These are phyloP conservation scores for Tetanocera ferruginea DNA, from an alignment of 2,888 invertebrate species.

Conservation along the genomic window DNA sequence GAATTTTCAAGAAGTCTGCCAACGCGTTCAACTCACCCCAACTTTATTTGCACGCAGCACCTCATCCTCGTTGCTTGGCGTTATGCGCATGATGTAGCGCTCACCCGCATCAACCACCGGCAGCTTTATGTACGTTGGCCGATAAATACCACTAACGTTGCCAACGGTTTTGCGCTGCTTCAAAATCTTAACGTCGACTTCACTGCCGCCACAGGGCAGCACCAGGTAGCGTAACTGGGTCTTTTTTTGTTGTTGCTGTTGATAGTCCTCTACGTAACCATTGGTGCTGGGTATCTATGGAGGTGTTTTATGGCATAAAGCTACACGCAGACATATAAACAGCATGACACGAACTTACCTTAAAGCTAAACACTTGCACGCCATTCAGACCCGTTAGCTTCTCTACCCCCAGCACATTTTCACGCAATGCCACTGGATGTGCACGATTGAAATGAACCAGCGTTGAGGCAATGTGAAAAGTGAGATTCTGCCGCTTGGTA, in stretches of 20 bases:
- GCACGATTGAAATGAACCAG: slow-evolving; percentile 67
- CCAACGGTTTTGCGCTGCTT: slow-evolving; percentile 67
- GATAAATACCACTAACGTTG: slow-evolving; percentile 67
- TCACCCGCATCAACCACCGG: slow-evolving; percentile 64
- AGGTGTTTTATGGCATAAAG: neutral
- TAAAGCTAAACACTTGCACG: slow-evolving; percentile 73
- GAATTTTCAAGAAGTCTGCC: neutral
- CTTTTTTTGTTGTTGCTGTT: neutral
- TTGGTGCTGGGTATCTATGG: slow-evolving; percentile 37
- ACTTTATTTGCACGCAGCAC: slow-evolving; percentile 71
- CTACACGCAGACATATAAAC: neutral
- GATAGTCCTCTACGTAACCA: neutral
- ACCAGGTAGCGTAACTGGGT: slow-evolving; percentile 68
- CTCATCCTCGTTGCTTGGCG: slow-evolving; percentile 72
- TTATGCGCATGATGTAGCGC: slow-evolving; percentile 72
- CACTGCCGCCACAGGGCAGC: slow-evolving; percentile 73
- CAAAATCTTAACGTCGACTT: slow-evolving; percentile 71
- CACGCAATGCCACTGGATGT: slow-evolving; percentile 68
- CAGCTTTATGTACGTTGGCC: slow-evolving; percentile 71
- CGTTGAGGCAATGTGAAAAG: slow-evolving; percentile 62
- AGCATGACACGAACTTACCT: slow-evolving; percentile 64
- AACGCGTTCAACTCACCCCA: slow-evolving; percentile 66
- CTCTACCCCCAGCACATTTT: slow-evolving; percentile 70
- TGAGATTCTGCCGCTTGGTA: slow-evolving; percentile 65
- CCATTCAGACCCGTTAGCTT: slow-evolving; percentile 72